phyloP scores from a whole-genome alignment of 2,888 invertebrate genomes.

The Epiblema foenella region DNA sequence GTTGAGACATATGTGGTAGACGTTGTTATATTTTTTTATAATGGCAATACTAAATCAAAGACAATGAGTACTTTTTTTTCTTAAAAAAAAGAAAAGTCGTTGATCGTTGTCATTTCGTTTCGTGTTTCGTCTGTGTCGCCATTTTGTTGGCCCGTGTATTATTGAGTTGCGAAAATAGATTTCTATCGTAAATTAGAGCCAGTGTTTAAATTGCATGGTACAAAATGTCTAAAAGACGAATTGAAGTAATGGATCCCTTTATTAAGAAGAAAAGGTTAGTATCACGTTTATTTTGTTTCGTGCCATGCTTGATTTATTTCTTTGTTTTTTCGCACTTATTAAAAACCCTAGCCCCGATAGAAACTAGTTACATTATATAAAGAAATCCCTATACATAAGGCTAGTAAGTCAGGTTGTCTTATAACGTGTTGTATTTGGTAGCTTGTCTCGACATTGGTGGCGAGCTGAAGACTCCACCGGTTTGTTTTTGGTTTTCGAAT shows the following conservation, averaged over 20 bases:
- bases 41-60: constrained; percentile 43
- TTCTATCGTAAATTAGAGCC: constrained; percentile 53
- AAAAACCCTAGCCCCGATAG: neutral
- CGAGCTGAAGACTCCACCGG: constrained; percentile 6
- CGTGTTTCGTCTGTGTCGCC: constrained; percentile 59
- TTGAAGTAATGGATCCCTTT: constrained; percentile 94
- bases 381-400: neutral
- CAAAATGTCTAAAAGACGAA: constrained; percentile 92
- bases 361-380: neutral
- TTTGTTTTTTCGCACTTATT: constrained; percentile 47
- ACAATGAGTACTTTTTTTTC: constrained; percentile 21
- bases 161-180: constrained; percentile 53
- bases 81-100: constrained; percentile 21
- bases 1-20: neutral
- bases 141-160: constrained; percentile 73
- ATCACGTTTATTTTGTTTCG: constrained; percentile 46
- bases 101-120: constrained; percentile 42
- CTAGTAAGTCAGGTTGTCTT: neutral
- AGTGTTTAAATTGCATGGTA: constrained; percentile 55
- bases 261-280: constrained; percentile 89
- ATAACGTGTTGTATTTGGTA: neutral
- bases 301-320: constrained; percentile 59
- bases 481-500: constrained; percentile 10
- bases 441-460: neutral
- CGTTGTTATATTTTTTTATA: neutral